Evolutionary conservation across 2,888 invertebrate genomes (phyloP).

Genomic region (Mongoloraphidia duomilia): DNA sequence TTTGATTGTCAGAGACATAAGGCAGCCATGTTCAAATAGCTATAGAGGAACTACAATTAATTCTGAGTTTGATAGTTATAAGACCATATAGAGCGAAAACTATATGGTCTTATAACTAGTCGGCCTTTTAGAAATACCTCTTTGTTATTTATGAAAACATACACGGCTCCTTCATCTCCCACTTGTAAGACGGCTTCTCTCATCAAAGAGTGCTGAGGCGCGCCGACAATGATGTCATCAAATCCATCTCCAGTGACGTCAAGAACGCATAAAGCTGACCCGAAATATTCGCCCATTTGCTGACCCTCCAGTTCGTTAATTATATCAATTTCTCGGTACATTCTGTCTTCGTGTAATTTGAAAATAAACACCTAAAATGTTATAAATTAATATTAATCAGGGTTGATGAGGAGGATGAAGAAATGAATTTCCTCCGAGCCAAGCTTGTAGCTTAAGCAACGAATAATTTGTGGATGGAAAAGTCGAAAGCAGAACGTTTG

Average conservation of each 20-base stretch:
- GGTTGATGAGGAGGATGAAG: background rate
- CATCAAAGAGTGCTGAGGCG: constrained; percentile 35
- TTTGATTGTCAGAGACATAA: no score
- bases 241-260: constrained; percentile 44
- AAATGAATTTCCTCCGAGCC: background rate
- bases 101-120: no score
- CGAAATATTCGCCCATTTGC: constrained; percentile 49
- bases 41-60: no score
- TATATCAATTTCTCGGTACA: constrained; percentile 1
- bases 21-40: no score
- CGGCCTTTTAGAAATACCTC: constrained; percentile 26
- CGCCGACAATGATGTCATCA: constrained; percentile 47
- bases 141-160: constrained; percentile 33
- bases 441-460: no score
- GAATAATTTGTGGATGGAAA: no score
- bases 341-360: constrained; percentile 24
- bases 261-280: constrained; percentile 38
- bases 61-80: background rate
- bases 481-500: no score
- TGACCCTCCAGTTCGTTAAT: constrained; percentile 28
- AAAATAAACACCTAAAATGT: constrained; percentile 31
- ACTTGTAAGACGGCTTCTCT: constrained; percentile 21
- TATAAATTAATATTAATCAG: background rate
- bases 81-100: background rate
- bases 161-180: constrained; percentile 46